Base-by-base conservation (phyloP, 2,888 invertebrate genomes). In the Tiliacea aurago region DNA sequence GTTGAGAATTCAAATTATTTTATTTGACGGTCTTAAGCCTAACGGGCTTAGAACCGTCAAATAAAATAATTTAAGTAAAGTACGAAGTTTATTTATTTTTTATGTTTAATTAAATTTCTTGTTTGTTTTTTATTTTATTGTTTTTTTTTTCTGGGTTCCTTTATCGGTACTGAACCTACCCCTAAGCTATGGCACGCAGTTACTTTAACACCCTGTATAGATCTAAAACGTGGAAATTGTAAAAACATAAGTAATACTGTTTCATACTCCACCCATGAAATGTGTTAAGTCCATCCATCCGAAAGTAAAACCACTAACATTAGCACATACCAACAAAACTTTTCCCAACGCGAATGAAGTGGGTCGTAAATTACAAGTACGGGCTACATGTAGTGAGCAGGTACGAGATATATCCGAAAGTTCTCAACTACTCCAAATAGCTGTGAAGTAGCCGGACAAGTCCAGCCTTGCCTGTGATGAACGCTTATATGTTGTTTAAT, bases 381-480 rank as follows among this genome's bases (percentile, higher is more conserved):
- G 33, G 45, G 28, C 15, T 58, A 45, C 37, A 28, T 63, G 37
- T 58, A 45, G 6, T 56, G 37, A 45, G 9, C n/a, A 76, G 63
- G 45, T 64, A n/a, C n/a, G n/a, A n/a, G 20, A 68, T 49, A 23
- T 28, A 64, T 47, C 20, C 13, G 15, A 53, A 65, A 75, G 62
- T 66, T 70, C 28, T 20, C 11, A 70, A 75, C 66, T 47, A 75
- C 53, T 62, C 41, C 11, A 55, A 78, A 73, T 20, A n/a, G 18
- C 47, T 23, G 9, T 5, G 10, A 51, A 51, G 49, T 78, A 41
- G 4, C n/a, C 18, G 1, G 41, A 1, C 11, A 2, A 55, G 55
- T 13, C 28, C 15, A 13, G 33, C 15, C 18, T 76, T 11, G 23
- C 0, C 7, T 33, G 43, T 61, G 43, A 49, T 33, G 11, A 37